Base-by-base conservation (phyloP, 2,797 vertebrate species). In the Stomatorhinus walkeri region DNA sequence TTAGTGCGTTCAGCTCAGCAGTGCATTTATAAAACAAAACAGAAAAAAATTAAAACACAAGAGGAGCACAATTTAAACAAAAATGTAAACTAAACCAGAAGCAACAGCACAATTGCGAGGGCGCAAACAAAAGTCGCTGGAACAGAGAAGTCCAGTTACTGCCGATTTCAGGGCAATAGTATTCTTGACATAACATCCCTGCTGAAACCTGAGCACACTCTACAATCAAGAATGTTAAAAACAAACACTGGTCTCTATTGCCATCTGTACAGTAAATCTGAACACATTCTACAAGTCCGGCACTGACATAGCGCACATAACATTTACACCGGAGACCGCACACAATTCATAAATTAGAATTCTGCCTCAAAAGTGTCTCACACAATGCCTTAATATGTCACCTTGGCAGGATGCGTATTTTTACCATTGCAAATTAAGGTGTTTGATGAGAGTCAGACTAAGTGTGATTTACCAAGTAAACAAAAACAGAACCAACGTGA, bases 101-200 rank as follows among this genome's bases (percentile, higher is more conserved):
- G 28, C 28, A 6, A 72, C 12, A 36, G 48, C 61, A 54, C 46
- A 40, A 48, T 22, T 19, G 83, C 28, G 16, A 49, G 6, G 54
- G 28, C 40, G 1, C 79, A 72, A 52, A 24, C 3, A 28, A 24
- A 43, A 16, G 16, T 32, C 22, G 1, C 22, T 0, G 1, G 61
- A 49, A 84, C 10, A 85, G 49, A 76, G 87, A 76, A 88, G 81
- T 61, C 48, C 83, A 49, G 19, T 49, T 51, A 81, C 87, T 28
- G 68, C n/a, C 6, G 24, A 5, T 68, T 89, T 68, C 79, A 56
- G 59, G 79, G 61, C 14, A 6, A 32, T 88, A 86, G 79, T 61
- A 88, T 88, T 89, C 76, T 68, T 76, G 81, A 89, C 68, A 56
- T 81, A 59, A n/a, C 81, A 89, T 88, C 88, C 68, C 64, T 32